Evolutionary conservation across 2,797 vertebrate genomes (phyloP), one percentile per base, ranked within the genome.

Genomic region (Hydrophis major): DNA sequence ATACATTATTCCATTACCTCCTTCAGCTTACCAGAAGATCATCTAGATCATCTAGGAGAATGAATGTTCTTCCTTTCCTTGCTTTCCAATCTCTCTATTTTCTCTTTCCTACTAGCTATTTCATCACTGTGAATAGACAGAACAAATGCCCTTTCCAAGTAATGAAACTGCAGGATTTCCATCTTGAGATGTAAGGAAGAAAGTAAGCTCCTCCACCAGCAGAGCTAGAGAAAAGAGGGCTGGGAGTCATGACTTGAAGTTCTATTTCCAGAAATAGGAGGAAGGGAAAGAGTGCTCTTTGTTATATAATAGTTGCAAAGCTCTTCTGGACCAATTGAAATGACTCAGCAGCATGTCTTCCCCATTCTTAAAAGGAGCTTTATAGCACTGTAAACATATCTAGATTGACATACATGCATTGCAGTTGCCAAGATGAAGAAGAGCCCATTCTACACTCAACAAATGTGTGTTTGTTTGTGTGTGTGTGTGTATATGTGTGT

Each of bases 301-400:
- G 87, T 93, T 93, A 93, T 89, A 66, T 93, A 93, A 93, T 74
- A 83, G 90, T 59, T 91, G 90, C 90, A 91, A 91, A 78, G 90
- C 93, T 91, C 66, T 59, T 55, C 93, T 91, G 93, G 93, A 91
- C 90, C 89, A 63, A 83, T 63, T 12, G 47, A 86, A 91, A 89
- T 93, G 93, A 93, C 57, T 93, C 93, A 93, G 92, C 92, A 93
- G 57, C 86, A 78, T 37, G 69, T 32, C 90, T 93, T 91, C 90
- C 42, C 92, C 57, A 42, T 87, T 83, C 86, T 89, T 56, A 6
- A 89, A 83, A 83, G 86, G 88, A 87, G 83, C 47, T 20, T 60
- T 86, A 60, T 50, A 88, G 27, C 61, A 59, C 86, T 22, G 25
- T 42, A n/a, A 8, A 56, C 57, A 53, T 32, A 14, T 56, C 56